A percentile compares a stretch with the other conserved stretches of the same genome.
phyloP scores from a whole-genome alignment of 2,888 invertebrate genomes.

The Lasioglossum morio region DNA sequence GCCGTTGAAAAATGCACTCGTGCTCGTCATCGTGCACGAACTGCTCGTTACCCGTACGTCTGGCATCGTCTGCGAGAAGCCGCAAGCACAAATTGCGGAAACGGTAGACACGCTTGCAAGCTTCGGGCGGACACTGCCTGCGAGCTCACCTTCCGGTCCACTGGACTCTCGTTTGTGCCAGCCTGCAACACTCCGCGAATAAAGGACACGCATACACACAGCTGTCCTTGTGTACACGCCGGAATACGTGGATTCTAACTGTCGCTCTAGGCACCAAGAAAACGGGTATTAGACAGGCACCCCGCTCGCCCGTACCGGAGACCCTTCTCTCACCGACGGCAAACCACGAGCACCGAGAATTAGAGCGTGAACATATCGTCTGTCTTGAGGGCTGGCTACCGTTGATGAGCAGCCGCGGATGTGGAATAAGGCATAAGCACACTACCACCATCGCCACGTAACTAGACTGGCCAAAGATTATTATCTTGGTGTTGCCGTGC shows the following conservation, averaged over 20 bases:
- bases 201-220: conserved; percentile 47
- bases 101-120: conserved; percentile 61
- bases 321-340: conserved; percentile 16
- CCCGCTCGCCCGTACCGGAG: background rate
- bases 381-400: conserved; percentile 42
- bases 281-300: conserved; percentile 43
- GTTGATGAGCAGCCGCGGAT: conserved; percentile 57
- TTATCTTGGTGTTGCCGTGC: background rate
- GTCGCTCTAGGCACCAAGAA: conserved; percentile 57
- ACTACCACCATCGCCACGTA: background rate
- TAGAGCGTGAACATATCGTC: conserved; percentile 69
- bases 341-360: conserved; percentile 57
- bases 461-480: background rate
- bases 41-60: conserved; percentile 57
- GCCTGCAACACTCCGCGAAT: conserved; percentile 36
- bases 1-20: conserved; percentile 51
- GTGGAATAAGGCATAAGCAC: conserved; percentile 55
- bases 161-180: conserved; percentile 65
- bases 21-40: conserved; percentile 57
- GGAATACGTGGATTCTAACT: conserved; percentile 60
- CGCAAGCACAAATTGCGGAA: conserved; percentile 66
- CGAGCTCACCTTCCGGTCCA: conserved; percentile 61
- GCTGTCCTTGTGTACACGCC: conserved; percentile 25
- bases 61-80: conserved; percentile 58
- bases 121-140: conserved; percentile 58